Evolutionary conservation across 2,888 invertebrate genomes (phyloP).

Genomic region (Pristionchus mayeri): DNA sequence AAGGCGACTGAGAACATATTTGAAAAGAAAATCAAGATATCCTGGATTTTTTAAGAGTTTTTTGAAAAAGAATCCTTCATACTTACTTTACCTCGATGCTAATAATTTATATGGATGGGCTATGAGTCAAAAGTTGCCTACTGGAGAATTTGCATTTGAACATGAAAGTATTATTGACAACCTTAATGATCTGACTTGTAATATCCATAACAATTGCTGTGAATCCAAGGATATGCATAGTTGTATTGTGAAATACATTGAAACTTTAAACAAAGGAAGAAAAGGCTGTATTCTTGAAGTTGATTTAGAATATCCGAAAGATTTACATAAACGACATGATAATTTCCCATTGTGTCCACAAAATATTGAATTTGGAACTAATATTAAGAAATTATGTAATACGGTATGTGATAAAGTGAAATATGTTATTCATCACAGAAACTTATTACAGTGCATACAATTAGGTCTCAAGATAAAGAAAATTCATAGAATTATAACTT

Average conservation of each 20-base stretch:
- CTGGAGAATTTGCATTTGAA: no score
- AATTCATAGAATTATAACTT: constrained; percentile 66
- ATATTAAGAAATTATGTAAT: constrained; percentile 58
- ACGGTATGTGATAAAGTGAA: constrained; percentile 60
- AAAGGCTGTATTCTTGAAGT: constrained; percentile 77
- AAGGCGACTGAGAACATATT: no score
- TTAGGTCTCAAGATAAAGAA: constrained; percentile 66
- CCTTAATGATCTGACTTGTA: no score
- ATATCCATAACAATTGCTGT: constrained; percentile 20
- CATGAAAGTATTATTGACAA: no score
- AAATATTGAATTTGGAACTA: constrained; percentile 51
- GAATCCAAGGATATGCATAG: constrained; percentile 50
- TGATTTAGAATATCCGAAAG: constrained; percentile 77
- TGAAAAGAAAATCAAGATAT: no score
- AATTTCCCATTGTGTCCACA: constrained; percentile 73
- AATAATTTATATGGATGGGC: no score
- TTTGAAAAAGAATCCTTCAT: no score
- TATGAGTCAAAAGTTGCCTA: no score
- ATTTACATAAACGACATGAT: constrained; percentile 75
- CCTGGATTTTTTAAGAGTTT: no score
- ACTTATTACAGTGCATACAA: constrained; percentile 52
- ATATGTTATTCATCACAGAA: constrained; percentile 65
- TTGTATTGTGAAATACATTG: no score
- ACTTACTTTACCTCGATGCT: no score
- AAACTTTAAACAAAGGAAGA: no score